Percentiles rank a stretch among this genome's conserved stretches.
Conservation (phyloP, 2,888 invertebrate genomes). For the Acronicta aceris region DNA sequence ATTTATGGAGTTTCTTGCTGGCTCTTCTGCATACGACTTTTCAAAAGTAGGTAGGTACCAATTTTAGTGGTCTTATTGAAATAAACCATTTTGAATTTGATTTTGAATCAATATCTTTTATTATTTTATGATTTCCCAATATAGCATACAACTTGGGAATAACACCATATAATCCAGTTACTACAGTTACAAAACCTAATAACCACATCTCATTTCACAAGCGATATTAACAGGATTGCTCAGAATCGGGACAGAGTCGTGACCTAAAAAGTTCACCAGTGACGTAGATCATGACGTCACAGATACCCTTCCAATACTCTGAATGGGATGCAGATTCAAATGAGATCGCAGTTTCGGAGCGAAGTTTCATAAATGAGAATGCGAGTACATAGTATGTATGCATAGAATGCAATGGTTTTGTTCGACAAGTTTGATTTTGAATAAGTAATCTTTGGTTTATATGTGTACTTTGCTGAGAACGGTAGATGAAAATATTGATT, state of each 20-base stretch:
- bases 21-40: no score
- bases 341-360: conserved; percentile 20
- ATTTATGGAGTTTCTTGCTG: no score
- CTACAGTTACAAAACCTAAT: conserved; percentile 14
- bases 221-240: conserved; percentile 27
- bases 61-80: no score
- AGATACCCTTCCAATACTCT: conserved; percentile 20
- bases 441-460: neutral
- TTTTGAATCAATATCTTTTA: no score
- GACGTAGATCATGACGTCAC: conserved; percentile 41
- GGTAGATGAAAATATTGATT: no score
- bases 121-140: no score
- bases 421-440: neutral
- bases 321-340: conserved; percentile 26
- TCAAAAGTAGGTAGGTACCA: no score
- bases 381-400: conserved; percentile 10
- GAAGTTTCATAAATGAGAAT: conserved; percentile 14
- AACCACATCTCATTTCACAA: neutral
- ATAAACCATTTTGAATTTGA: no score
- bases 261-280: conserved; percentile 39
- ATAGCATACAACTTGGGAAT: neutral
- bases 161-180: conserved; percentile 19
- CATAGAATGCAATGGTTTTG: neutral
- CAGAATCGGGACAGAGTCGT: conserved; percentile 30
- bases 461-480: no score